A percentile compares a stretch with the other conserved stretches of the same genome.
phyloP scores from a whole-genome alignment of 92 coral and sea anemone genomes.

The Pocillopora grandis region DNA sequence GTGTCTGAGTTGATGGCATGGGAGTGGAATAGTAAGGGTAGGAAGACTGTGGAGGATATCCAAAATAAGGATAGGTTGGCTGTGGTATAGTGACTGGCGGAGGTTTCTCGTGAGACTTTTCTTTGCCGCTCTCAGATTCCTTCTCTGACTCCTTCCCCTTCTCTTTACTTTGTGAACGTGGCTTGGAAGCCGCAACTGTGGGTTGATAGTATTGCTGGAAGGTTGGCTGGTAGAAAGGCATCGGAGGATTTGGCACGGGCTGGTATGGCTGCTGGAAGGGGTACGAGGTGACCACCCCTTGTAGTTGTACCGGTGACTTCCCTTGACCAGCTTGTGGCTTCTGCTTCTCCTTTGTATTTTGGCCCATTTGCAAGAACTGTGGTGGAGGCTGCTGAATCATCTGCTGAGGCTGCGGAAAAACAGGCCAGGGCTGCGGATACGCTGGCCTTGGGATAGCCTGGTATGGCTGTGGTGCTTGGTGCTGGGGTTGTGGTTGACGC shows the following conservation, averaged over 20 bases:
- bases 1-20: slow-evolving; percentile 32
- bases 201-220: slow-evolving; percentile 19
- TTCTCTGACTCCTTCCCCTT: slow-evolving; percentile 14
- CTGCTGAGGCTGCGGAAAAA: slow-evolving; percentile 11
- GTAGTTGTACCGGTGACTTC: slow-evolving; percentile 29
- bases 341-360: slow-evolving; percentile 9
- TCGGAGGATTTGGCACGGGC: slow-evolving; percentile 10
- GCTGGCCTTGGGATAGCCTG: slow-evolving; percentile 29
- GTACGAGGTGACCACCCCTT: slow-evolving; percentile 20
- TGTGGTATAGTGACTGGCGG: slow-evolving; percentile 2
- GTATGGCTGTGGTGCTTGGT: slow-evolving; percentile 28
- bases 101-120: slow-evolving; percentile 24
- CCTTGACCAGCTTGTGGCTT: slow-evolving; percentile 15
- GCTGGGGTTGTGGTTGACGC: background rate
- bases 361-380: slow-evolving; percentile 16
- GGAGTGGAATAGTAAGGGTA: slow-evolving; percentile 8
- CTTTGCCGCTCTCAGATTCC: background rate
- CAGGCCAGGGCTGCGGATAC: slow-evolving; percentile 19
- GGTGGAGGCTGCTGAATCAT: slow-evolving; percentile 10
- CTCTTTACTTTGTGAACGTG: slow-evolving; percentile 1
- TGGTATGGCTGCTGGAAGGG: slow-evolving; percentile 30
- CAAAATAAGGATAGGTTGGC: slow-evolving; percentile 6
- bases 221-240: slow-evolving; percentile 21
- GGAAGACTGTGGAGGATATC: slow-evolving; percentile 6
- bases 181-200: background rate